phyloP scores from a whole-genome alignment of 1,140 invertebrate genomes.

The Thaumatotibia leucotreta region DNA sequence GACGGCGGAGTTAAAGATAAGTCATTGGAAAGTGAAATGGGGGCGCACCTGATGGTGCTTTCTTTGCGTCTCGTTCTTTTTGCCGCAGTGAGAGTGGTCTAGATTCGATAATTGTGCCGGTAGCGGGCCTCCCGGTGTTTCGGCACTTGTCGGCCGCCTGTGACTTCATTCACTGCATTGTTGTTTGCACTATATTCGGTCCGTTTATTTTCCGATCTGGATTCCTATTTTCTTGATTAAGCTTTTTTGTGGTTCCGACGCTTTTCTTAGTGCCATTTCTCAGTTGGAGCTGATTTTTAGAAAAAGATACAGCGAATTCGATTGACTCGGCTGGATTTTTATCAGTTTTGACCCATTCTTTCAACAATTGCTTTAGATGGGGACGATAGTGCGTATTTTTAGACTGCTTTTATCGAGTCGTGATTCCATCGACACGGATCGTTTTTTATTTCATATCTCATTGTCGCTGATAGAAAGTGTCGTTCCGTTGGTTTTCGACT shows the following conservation, averaged over 20 bases:
- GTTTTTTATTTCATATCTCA: conserved; percentile 50
- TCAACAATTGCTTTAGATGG: conserved; percentile 6
- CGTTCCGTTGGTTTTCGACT: conserved; percentile 16
- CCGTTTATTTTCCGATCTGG: conserved; percentile 1
- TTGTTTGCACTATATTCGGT: background rate
- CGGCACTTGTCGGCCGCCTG: conserved; percentile 15
- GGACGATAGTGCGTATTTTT: conserved; percentile 7
- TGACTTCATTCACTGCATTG: conserved; percentile 7
- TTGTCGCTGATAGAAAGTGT: conserved; percentile 29
- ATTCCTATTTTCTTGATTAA: conserved; percentile 1
- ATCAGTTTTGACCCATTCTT: conserved; percentile 12
- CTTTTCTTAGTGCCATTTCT: background rate
- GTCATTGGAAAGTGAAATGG: conserved; percentile 74
- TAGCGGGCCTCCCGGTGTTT: conserved; percentile 49
- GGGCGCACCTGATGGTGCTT: conserved; percentile 69
- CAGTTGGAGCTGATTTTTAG: background rate
- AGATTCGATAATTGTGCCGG: conserved; percentile 70
- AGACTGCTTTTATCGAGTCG: conserved; percentile 30
- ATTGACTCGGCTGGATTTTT: background rate
- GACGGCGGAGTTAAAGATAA: conserved; percentile 36
- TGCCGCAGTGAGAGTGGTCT: conserved; percentile 74
- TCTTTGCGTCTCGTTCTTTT: conserved; percentile 72
- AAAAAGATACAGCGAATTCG: conserved; percentile 7
- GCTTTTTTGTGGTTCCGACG: background rate
- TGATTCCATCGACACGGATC: conserved; percentile 48